phyloP scores from a whole-genome alignment of 2,113 vertebrate genomes.

The Sitta europaea region DNA sequence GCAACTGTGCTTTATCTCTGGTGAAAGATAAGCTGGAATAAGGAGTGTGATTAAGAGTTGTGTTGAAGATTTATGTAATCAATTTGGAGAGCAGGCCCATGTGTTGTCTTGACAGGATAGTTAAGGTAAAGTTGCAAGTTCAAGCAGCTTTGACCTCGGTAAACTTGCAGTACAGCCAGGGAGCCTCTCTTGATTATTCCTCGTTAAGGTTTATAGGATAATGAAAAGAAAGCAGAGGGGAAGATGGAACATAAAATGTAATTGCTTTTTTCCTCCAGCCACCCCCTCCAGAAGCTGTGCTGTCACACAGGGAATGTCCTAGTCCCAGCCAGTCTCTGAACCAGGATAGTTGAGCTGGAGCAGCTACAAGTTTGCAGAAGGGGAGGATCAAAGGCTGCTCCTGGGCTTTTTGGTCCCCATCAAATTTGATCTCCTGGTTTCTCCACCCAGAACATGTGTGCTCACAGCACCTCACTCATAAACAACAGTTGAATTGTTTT shows the following conservation, averaged over 20 bases:
- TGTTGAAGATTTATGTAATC: slow-evolving; percentile 14
- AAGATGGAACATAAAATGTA: slow-evolving; percentile 17
- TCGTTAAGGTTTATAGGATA: slow-evolving; percentile 14
- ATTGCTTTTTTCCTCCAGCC: slow-evolving; percentile 5
- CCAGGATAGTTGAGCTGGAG: neutral
- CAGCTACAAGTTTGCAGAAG: neutral
- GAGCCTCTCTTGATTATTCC: slow-evolving; percentile 13
- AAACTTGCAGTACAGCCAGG: neutral
- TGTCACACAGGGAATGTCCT: neutral
- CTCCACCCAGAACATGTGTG: neutral
- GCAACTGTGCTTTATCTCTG: neutral
- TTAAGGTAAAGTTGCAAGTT: slow-evolving; percentile 18
- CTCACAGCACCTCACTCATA: neutral
- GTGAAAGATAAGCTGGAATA: slow-evolving; percentile 20
- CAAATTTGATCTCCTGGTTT: neutral
- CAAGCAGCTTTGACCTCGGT: slow-evolving; percentile 8
- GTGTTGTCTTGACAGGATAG: neutral
- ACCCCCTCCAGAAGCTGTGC: neutral
- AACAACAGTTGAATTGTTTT: neutral
- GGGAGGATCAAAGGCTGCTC: neutral
- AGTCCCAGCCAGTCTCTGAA: neutral
- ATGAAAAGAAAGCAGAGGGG: slow-evolving; percentile 8
- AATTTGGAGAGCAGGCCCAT: neutral
- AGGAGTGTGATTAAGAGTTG: slow-evolving; percentile 7
- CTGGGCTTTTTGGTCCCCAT: neutral